These are phyloP conservation scores for Basileuterus tristriatus DNA, from an alignment of 2,797 vertebrate species.

Conservation along the genomic window DNA sequence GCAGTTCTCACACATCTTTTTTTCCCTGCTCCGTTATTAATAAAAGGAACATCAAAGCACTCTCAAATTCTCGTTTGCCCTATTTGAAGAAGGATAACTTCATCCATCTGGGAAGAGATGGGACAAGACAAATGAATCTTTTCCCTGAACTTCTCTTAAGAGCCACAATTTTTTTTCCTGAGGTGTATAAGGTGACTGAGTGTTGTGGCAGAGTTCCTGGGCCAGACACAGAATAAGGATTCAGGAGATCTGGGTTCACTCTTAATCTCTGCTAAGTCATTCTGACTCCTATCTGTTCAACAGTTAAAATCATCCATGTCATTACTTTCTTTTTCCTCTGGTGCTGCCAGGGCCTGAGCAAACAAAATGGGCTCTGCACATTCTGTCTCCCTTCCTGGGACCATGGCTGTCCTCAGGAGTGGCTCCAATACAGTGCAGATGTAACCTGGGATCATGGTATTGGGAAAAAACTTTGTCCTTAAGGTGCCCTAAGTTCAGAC, in stretches of 20 bases:
- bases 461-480: not conserved
- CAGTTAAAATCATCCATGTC: rapidly evolving
- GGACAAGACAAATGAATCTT: not conserved
- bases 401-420: not conserved
- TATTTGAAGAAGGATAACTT: not conserved
- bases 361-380: not conserved
- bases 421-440: not conserved
- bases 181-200: not conserved
- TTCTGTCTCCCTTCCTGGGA: not conserved
- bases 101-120: not conserved
- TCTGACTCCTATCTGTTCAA: not conserved
- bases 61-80: not conserved
- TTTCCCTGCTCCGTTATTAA: not conserved
- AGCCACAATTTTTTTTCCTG: not conserved
- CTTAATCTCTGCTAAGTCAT: not conserved
- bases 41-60: not conserved
- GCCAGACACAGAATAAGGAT: not conserved
- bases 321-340: not conserved
- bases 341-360: not conserved
- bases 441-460: not conserved
- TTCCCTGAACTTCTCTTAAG: not conserved
- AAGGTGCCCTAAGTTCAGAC: not conserved
- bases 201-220: not conserved
- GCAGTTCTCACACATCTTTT: not conserved
- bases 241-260: not conserved